Evolutionary conservation across 2,113 vertebrate species (phyloP), one percentile per base, ranked within the genome.

Genomic region (Nothocercus nigrocapillus): DNA sequence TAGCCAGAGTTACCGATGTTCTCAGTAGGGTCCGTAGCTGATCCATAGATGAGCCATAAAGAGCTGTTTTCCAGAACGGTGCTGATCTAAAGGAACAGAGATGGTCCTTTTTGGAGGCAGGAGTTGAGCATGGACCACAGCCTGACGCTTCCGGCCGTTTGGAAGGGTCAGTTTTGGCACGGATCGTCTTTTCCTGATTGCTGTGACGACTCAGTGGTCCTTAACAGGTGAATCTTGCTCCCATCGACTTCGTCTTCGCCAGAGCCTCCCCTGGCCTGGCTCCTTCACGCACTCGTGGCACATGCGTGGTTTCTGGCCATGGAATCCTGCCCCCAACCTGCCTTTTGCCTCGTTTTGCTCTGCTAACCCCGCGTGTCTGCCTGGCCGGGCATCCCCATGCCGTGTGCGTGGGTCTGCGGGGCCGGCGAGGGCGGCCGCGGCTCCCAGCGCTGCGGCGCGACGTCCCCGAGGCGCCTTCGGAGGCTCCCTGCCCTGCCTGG

Each of bases 311-410:
- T 73, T 24, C 36, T 54, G 69, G n/a, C n/a, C 36, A 27, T 7
- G 51, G 16, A 58, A 13, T 28, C 1, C 9, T 62, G 79, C 30
- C 27, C 4, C 30, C 61, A 27, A 20, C 0, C 7, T 0, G 1
- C 3, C 54, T 87, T 83, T 59, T 42, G 30, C 49, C 40, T 9
- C 3, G 0, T 47, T 44, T 85, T 38, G 18, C 25, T 10, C 24
- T 5, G 0, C 19, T 8, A 7, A 5, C 27, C 17, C 3, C 22
- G 0, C 1, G 0, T 2, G 34, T 1, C 28, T 17, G 49, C 22
- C 49, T 7, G 7, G 7, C 4, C 2, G 20, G 0, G 0, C 27
- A 15, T 3, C 2, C 38, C 58, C 20, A 0, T 1, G 42, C 47
- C 19, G 9, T 21, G 20, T 36, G 36, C 36, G 36, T 8, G 36